Evolutionary conservation across 2,797 vertebrate species (phyloP), one percentile per base, ranked within the genome.

Genomic region (Sciurus carolinensis): DNA sequence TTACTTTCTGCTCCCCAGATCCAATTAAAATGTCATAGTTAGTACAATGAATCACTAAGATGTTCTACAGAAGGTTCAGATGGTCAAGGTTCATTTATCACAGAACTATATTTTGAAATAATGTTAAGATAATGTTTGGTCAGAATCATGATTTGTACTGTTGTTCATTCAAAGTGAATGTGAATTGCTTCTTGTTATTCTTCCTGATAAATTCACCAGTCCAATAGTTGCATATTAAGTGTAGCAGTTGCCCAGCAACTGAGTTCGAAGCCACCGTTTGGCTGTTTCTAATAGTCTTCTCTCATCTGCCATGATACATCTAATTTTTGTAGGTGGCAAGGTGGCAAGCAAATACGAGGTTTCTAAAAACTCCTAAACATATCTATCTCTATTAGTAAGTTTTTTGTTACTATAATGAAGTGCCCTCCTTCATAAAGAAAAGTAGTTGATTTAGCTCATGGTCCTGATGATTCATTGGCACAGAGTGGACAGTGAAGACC

Each of bases 291-390:
- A 26, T 28, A 52, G 11, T 77, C 52, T 69, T 1, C 30, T 59
- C 24, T 62, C 7, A 20, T 71, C 44, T 64, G 14, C 76, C 39
- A 47, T 30, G 36, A 69, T 17, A 66, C 14, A 22, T 36, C 20
- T 44, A 54, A 81, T 52, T 39, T 83, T 84, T 84, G 44, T 44
- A 90, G 18, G 36, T 57, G 5, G 50, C 81, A 80, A 44, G 52
- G 24, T 44, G 33, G 26, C 12, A 72, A 77, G 24, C 28, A 39
- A 36, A 77, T 33, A 14, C 59, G 71, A 92, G 30, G 20, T 86
- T 89, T 86, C 69, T 86, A n/a, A 67, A 7, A 90, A 22, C 47
- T 79, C 36, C 50, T 62, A 67, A 94, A 64, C 30, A 80, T n/a
- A 79, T 67, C 20, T 26, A 54, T 26, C 12, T 30, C 2, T 30